Conservation (phyloP, 2,797 vertebrate species). For the Enteromius fasciolatus region DNA sequence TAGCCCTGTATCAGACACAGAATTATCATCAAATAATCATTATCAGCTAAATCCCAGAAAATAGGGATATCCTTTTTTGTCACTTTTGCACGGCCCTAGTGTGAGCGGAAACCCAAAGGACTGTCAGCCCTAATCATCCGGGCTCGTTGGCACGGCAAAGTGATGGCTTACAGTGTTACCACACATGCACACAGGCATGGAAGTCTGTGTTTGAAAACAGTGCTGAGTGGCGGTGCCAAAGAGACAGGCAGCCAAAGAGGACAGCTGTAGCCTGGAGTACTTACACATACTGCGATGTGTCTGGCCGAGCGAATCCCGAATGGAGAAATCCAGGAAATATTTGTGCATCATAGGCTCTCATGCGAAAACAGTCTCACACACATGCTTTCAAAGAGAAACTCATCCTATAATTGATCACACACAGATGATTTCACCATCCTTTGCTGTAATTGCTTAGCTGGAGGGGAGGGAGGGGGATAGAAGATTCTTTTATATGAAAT, state of each 20-base stretch:
- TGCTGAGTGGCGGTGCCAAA: slow-evolving; percentile 44
- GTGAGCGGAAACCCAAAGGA: background rate
- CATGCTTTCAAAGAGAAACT: slow-evolving; percentile 36
- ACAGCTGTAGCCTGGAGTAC: slow-evolving; percentile 72
- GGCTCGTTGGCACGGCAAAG: slow-evolving; percentile 9
- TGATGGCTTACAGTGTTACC: slow-evolving; percentile 74
- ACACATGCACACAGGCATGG: slow-evolving; percentile 65
- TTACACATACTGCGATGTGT: slow-evolving; percentile 65
- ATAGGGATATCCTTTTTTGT: background rate
- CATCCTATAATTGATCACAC: slow-evolving; percentile 55
- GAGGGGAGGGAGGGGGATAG: slow-evolving; percentile 67
- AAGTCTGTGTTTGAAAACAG: slow-evolving; percentile 53
- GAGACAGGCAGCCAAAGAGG: slow-evolving; percentile 65
- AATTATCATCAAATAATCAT: background rate
- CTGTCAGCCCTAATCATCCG: slow-evolving; percentile 20
- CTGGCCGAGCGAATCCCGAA: slow-evolving; percentile 46
- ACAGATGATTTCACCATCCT: slow-evolving; percentile 55
- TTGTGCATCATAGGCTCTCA: slow-evolving; percentile 58
- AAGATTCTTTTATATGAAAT: slow-evolving; percentile 78
- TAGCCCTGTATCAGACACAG: background rate
- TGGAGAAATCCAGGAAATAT: slow-evolving; percentile 77
- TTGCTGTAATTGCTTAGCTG: slow-evolving; percentile 71
- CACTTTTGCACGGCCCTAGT: background rate
- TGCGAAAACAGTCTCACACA: slow-evolving; percentile 57
- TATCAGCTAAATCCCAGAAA: background rate